Percentiles rank a stretch among this genome's conserved stretches.
phyloP scores from a whole-genome alignment of 2,113 vertebrate species.

The Psammodynastes pulverulentus region DNA sequence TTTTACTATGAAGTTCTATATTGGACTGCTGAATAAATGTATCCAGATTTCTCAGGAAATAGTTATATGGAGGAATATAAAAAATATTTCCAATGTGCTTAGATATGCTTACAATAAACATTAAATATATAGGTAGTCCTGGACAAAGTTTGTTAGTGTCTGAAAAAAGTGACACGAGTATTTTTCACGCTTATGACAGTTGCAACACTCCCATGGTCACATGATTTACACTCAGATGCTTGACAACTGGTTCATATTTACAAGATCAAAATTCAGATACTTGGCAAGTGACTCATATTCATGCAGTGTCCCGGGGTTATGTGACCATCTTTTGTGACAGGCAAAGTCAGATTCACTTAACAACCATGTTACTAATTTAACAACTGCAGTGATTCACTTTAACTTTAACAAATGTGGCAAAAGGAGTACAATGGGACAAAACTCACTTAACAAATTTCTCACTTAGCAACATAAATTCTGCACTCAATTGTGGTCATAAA shows the following conservation, averaged over 20 bases:
- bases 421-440: background rate
- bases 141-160: background rate
- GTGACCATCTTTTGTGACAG: background rate
- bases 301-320: background rate
- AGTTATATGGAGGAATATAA: background rate
- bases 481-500: background rate
- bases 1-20: background rate
- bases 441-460: background rate
- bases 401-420: background rate
- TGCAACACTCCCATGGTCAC: background rate
- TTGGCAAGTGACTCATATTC: background rate
- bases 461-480: background rate
- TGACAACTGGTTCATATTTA: background rate
- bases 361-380: background rate
- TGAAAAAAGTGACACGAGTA: background rate
- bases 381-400: background rate
- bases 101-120: background rate
- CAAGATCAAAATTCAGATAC: background rate
- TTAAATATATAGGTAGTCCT: background rate
- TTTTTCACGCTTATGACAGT: background rate
- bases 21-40: background rate
- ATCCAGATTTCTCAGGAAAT: background rate
- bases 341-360: background rate
- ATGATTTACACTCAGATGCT: background rate
- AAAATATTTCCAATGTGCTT: background rate